Base-by-base conservation (phyloP, 2,888 invertebrate genomes). In the Tetrapedia diversipes region DNA sequence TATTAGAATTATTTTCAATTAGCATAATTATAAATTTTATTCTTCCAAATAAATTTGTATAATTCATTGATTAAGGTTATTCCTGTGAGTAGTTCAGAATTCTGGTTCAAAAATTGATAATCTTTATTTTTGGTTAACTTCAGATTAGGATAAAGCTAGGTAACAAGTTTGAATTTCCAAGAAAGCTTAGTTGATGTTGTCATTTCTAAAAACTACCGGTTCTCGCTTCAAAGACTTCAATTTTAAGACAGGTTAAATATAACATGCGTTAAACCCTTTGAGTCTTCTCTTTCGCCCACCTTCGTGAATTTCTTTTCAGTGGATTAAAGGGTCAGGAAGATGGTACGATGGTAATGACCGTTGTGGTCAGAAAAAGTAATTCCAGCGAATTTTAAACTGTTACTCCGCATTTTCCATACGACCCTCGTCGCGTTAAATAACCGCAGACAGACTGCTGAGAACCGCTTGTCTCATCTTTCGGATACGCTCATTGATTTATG, bases 401-500 rank as follows among this genome's bases (percentile, higher is more conserved):
- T 37, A 19, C 47, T 27, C 19, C 16, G 47, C 57, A 29, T 68
- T 64, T 76, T 72, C 49, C 41, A 41, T 49, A 47, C 51, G 41
- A 49, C 51, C 34, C 64, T 63, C 68, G 34, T 60, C 39, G 68
- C 37, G 14, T 6, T 27, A 49, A 69, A 53, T 61, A 74, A 81
- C 78, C 80, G 54, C 84, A 80, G 61, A 81, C 43, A 41, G 74
- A 34, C 63, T n/a, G 66, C 72, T 76, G 69, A 83, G 68, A 78
- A 39, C 47, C 54, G 24, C n/a, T n/a, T 65, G 51, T 24, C 60
- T 39, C 59, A 76, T 61, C 63, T 72, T 56, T 66, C 63, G 69
- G 51, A 56, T 65, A 68, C 47, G 67, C 45, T 39, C 69, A 57
- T 61, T 77, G 82, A 86, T 85, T 79, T 82, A 80, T 76, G 70